A percentile compares a stretch with the other conserved stretches of the same genome.
These are phyloP conservation scores for Microhierax caerulescens DNA, from an alignment of 2,797 vertebrate genomes.

Conservation along the genomic window DNA sequence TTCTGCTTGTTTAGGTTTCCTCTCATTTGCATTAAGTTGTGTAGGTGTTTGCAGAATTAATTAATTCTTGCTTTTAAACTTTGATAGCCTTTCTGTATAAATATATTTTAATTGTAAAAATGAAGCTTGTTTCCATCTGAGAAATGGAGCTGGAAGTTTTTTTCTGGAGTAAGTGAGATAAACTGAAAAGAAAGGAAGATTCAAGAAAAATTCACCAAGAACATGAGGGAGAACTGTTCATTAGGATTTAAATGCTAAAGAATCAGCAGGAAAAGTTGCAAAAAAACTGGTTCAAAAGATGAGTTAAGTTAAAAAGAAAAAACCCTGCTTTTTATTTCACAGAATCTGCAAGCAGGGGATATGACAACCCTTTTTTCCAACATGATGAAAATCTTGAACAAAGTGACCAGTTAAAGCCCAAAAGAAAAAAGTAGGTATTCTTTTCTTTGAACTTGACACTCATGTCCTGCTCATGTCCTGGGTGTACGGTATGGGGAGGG, in stretches of 20 bases:
- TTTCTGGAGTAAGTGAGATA: not conserved
- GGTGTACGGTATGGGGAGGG: fast-evolving
- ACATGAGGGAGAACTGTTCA: not conserved
- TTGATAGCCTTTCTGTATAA: not conserved
- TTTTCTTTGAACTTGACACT: not conserved
- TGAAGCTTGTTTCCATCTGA: not conserved
- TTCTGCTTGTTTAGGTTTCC: not conserved
- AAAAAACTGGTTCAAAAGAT: not conserved
- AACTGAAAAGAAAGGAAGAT: not conserved
- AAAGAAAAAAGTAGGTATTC: conserved; percentile 24
- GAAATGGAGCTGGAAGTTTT: not conserved
- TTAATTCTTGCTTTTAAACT: not conserved
- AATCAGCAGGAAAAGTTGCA: not conserved
- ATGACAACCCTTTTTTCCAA: conserved; percentile 52
- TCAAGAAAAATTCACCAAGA: not conserved
- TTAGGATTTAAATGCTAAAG: not conserved
- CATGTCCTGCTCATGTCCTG: fast-evolving
- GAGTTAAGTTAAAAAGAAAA: not conserved
- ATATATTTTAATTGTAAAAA: not conserved
- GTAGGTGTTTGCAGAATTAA: not conserved
- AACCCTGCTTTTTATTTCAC: not conserved
- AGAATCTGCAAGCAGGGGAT: conserved; percentile 25
- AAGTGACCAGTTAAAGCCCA: not conserved
- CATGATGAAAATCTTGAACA: conserved; percentile 51
- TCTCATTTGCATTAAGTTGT: not conserved